Conservation (phyloP, 2,888 invertebrate genomes). For the Ophion costatus region DNA sequence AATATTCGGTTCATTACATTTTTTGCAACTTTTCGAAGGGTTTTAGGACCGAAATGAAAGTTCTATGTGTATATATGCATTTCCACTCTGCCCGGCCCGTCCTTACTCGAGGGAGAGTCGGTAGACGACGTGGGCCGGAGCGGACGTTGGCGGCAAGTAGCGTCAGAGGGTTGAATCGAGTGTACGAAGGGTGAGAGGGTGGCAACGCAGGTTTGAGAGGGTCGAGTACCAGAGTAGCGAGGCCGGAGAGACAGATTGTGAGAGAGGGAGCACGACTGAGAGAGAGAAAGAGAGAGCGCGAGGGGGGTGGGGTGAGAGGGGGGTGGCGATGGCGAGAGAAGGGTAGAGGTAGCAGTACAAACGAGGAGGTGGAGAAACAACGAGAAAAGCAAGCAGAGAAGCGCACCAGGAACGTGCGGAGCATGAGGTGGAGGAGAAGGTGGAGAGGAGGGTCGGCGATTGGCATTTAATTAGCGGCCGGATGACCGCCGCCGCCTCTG, state of each 20-base stretch:
- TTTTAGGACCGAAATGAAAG: constrained; percentile 11
- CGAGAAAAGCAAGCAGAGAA: constrained; percentile 59
- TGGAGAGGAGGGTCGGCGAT: constrained; percentile 81
- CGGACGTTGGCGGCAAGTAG: constrained; percentile 54
- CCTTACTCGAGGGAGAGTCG: constrained; percentile 31
- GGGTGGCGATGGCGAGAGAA: background rate
- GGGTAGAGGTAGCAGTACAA: constrained; percentile 49
- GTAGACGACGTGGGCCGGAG: constrained; percentile 49
- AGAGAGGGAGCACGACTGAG: constrained; percentile 63
- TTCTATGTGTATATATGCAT: background rate
- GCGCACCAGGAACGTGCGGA: constrained; percentile 66
- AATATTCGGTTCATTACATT: background rate
- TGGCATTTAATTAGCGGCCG: constrained; percentile 84
- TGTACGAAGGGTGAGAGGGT: constrained; percentile 59
- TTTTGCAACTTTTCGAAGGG: constrained; percentile 1
- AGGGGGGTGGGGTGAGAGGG: constrained; percentile 46
- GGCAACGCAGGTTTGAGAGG: constrained; percentile 57
- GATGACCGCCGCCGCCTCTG: constrained; percentile 83
- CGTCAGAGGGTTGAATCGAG: constrained; percentile 63
- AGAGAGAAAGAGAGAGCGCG: constrained; percentile 72
- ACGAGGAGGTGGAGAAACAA: constrained; percentile 65
- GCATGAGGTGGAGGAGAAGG: constrained; percentile 69
- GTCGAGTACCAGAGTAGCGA: constrained; percentile 70
- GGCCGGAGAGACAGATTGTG: constrained; percentile 72
- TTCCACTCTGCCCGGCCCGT: constrained; percentile 2